Evolutionary conservation across 2,797 vertebrate genomes (phyloP), one percentile per base, ranked within the genome.

Genomic region (Rhinella marina): DNA sequence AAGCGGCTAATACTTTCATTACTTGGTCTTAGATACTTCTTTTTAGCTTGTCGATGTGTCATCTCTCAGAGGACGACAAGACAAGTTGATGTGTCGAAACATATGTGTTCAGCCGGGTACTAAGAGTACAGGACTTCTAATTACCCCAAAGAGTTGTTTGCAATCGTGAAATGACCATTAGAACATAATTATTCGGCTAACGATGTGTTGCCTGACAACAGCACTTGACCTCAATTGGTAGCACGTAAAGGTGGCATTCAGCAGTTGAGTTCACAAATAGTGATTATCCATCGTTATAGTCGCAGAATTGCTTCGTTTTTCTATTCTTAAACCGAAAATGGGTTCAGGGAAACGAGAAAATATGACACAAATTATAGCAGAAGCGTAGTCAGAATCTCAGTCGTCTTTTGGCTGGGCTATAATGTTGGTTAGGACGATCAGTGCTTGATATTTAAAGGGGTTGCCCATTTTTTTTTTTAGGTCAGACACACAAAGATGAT

Each of bases 121-220:
- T 91, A 93, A 95, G 95, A 94, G 92, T 91, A 93, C 92, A 94
- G 92, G 91, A 92, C 92, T 95, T 72, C 90, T 95, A 96, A 96
- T 95, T 94, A 92, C 93, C 92, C 92, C 92, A 95, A 94, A 94
- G 90, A 93, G 92, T 91, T 93, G 92, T 92, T 95, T 95, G 94
- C 93, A 95, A 95, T 96, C 95, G 95, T 95, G 95, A 93, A 93
- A 92, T 93, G 92, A 93, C 93, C 95, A 94, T 96, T 95, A 94
- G 92, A 89, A 91, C 91, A 82, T 95, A 95, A 97, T 97, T 96
- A 96, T 94, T 94, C 91, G 95, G 94, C 92, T 96, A 96, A 96
- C 96, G 95, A 93, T 93, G 94, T 93, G 91, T 96, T 95, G 93
- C 95, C 96, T 96, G 95, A 96, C 93, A 93, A 90, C 93, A 93